Evolutionary conservation across 2,113 vertebrate genomes (phyloP).

Genomic region (Dascyllus trimaculatus): DNA sequence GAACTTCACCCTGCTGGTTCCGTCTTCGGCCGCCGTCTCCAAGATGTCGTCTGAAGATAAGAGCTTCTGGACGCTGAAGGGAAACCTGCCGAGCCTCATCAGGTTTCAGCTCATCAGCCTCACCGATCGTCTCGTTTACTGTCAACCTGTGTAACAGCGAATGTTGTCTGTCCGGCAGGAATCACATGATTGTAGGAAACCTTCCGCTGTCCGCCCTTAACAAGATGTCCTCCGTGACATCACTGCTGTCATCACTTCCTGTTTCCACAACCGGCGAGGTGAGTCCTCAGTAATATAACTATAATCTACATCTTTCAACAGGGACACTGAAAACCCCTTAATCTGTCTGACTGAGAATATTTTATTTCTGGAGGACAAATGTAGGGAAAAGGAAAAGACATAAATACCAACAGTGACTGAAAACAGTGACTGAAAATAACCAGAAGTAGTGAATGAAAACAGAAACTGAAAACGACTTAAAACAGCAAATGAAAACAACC

Average conservation of each 20-base stretch:
- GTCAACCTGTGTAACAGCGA: neutral
- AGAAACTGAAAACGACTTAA: too few relatives aligned
- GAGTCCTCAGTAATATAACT: conserved; percentile 50
- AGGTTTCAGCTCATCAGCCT: conserved; percentile 78
- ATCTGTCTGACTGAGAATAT: too few relatives aligned
- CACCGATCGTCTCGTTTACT: neutral
- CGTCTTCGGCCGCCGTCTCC: conserved; percentile 85
- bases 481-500: too few relatives aligned
- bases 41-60: conserved; percentile 87
- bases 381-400: too few relatives aligned
- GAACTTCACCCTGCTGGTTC: conserved; percentile 91
- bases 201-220: conserved; percentile 84
- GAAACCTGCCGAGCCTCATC: conserved; percentile 87
- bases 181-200: conserved; percentile 86
- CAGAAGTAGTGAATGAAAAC: too few relatives aligned
- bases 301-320: too few relatives aligned
- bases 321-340: too few relatives aligned
- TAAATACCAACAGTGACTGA: too few relatives aligned
- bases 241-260: conserved; percentile 85
- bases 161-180: conserved; percentile 74
- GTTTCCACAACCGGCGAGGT: conserved; percentile 86
- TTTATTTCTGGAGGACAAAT: too few relatives aligned
- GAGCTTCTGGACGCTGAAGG: conserved; percentile 87
- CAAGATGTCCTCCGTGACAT: conserved; percentile 81
- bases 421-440: too few relatives aligned